Base-by-base conservation (phyloP, 2,888 invertebrate genomes). In the Drosophila ezoana region DNA sequence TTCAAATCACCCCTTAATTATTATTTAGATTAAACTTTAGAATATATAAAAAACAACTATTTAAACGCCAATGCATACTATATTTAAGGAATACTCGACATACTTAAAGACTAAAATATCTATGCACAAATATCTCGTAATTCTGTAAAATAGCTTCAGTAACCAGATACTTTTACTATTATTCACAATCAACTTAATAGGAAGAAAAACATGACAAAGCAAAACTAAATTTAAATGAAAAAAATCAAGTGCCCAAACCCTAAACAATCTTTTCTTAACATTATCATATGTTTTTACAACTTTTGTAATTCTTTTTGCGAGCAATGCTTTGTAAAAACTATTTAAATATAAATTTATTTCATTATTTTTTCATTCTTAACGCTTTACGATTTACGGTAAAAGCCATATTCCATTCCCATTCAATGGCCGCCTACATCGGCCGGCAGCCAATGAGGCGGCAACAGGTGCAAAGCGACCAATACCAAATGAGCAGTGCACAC, bases 391-490 rank as follows among this genome's bases (percentile, higher is more conserved):
- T 11, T 10, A 16, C 40, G 41, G 8, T 47, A 51, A 57, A 37
- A 16, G 23, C 51, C 54, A 20, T 49, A 40, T 52, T 8, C 52
- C 18, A 35, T n/a, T 20, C 13, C 37, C 41, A 18, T 54, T 61
- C 58, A 61, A 76, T 76, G 78, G 76, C 78, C 67, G 77, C 52
- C 73, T 51, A 38, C 23, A 20, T 23, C 51, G 38, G n/a, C 53
- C 43, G 51, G 44, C 66, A 67, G 62, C 77, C 83, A 83, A 83
- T 83, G 82, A 77, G 67, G 76, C 64, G 74, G 88, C 83, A 87
- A 83, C 83, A 83, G 83, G 83, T 83, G 83, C 63, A 72, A 67
- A 47, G 63, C 88, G 58, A 75, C 88, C 83, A 83, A 83, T 88
- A 69, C 76, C 66, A 57, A 58, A 49, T 61, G 72, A 72, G 61